These are phyloP conservation scores for Notolabrus celidotus DNA, from an alignment of 2,797 vertebrate genomes.

Conservation along the genomic window DNA sequence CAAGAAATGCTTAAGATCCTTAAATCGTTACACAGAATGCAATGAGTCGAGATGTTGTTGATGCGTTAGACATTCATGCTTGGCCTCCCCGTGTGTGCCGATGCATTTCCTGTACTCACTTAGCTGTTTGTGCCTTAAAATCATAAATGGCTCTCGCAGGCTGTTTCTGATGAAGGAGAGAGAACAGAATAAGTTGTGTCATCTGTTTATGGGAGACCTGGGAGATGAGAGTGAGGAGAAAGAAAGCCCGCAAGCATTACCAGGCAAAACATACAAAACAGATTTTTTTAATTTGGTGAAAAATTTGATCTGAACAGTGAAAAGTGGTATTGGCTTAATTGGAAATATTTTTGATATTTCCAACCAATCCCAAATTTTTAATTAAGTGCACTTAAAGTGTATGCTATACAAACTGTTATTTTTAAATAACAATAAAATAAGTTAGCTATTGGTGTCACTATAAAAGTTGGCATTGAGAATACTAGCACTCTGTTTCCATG, in stretches of 20 bases:
- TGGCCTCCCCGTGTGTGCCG: background rate
- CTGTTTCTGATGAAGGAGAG: conserved; percentile 92
- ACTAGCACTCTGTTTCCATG: background rate
- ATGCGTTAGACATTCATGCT: conserved; percentile 36
- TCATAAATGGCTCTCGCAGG: conserved; percentile 98
- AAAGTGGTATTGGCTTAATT: background rate
- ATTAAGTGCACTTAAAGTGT: background rate
- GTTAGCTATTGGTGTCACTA: background rate
- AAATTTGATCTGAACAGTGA: background rate
- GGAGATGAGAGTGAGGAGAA: conserved; percentile 66
- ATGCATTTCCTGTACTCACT: conserved; percentile 89
- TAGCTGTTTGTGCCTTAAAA: conserved; percentile 99
- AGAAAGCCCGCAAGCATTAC: conserved; percentile 64
- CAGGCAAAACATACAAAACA: conserved; percentile 38
- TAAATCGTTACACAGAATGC: conserved; percentile 14
- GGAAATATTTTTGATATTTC: background rate
- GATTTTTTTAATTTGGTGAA: conserved; percentile 5
- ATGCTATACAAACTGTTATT: background rate
- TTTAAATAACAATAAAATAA: background rate
- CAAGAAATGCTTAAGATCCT: background rate
- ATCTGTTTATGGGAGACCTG: conserved; percentile 87
- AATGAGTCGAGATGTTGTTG: conserved; percentile 11
- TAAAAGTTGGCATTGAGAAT: background rate
- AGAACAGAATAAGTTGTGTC: conserved; percentile 88
- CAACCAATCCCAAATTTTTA: background rate